Percentiles rank a stretch among this genome's conserved stretches.
These are phyloP conservation scores for Alca torda DNA, from an alignment of 2,797 vertebrate genomes.

Conservation along the genomic window DNA sequence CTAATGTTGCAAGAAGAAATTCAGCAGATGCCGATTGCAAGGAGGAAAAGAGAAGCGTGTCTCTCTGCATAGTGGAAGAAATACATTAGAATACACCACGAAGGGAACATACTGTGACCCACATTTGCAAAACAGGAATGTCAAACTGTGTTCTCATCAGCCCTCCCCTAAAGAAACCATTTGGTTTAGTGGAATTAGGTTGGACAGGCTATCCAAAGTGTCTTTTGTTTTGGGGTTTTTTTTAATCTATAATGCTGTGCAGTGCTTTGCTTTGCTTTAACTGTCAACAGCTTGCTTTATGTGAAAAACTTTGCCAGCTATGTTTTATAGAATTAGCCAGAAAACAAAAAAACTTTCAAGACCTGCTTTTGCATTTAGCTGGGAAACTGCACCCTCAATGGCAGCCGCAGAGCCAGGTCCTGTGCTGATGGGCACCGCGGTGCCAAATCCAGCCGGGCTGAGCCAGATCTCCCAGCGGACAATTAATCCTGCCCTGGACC, in stretches of 20 bases:
- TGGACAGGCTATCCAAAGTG: constrained; percentile 32
- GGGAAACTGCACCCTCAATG: background rate
- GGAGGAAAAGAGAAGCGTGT: background rate
- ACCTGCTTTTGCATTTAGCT: background rate
- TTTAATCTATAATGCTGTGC: background rate
- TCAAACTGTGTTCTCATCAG: constrained; percentile 72
- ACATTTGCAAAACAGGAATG: constrained; percentile 66
- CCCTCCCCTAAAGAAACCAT: constrained; percentile 64
- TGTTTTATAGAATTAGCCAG: background rate
- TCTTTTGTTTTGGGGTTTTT: background rate
- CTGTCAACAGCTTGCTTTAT: background rate
- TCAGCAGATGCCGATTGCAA: background rate
- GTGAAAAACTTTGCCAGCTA: background rate
- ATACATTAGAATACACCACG: background rate
- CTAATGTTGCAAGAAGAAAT: background rate
- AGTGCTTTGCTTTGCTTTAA: background rate
- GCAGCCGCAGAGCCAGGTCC: background rate
- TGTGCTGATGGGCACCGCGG: background rate
- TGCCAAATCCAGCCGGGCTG: background rate
- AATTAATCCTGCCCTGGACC: rapidly evolving
- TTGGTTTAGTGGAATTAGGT: constrained; percentile 38
- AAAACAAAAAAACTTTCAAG: constrained; percentile 3
- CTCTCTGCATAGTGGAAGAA: background rate
- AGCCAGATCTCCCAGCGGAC: background rate
- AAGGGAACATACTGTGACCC: constrained; percentile 67